Evolutionary conservation across 2,888 invertebrate species (phyloP).

Genomic region (Yponomeuta cagnagella): DNA sequence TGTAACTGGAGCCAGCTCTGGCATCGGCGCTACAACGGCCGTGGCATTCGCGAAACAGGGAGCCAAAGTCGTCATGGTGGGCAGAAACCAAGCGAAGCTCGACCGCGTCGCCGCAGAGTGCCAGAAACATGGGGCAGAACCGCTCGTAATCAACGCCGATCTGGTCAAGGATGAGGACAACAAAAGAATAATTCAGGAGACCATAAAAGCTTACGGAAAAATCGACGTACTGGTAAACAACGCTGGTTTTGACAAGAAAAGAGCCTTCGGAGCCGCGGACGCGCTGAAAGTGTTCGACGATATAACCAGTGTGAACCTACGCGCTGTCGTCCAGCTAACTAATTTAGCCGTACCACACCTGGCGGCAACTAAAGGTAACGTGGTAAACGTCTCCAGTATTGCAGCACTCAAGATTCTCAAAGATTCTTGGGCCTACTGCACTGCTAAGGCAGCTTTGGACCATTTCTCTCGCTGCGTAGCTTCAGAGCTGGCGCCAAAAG

Average conservation of each 20-base stretch:
- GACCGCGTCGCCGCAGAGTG: constrained; percentile 30
- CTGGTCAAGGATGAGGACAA: constrained; percentile 31
- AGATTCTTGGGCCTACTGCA: constrained; percentile 61
- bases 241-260: constrained; percentile 29
- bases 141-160: constrained; percentile 31
- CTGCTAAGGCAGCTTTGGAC: constrained; percentile 83
- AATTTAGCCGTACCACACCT: constrained; percentile 29
- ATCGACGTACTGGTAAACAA: constrained; percentile 41
- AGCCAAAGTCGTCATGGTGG: constrained; percentile 37
- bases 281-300: constrained; percentile 33
- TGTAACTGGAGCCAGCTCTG: constrained; percentile 39
- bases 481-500: constrained; percentile 74
- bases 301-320: constrained; percentile 33
- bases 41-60: constrained; percentile 36
- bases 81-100: constrained; percentile 30
- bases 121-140: constrained; percentile 31
- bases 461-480: constrained; percentile 85
- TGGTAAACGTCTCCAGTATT: constrained; percentile 40
- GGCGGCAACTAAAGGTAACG: constrained; percentile 33
- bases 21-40: constrained; percentile 40
- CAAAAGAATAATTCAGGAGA: constrained; percentile 30
- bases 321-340: constrained; percentile 33
- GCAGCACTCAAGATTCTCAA: constrained; percentile 17
- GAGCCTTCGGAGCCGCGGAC: constrained; percentile 26
- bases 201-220: constrained; percentile 30